Conservation (phyloP, 2,113 vertebrate species). For the Mastomys coucha region DNA sequence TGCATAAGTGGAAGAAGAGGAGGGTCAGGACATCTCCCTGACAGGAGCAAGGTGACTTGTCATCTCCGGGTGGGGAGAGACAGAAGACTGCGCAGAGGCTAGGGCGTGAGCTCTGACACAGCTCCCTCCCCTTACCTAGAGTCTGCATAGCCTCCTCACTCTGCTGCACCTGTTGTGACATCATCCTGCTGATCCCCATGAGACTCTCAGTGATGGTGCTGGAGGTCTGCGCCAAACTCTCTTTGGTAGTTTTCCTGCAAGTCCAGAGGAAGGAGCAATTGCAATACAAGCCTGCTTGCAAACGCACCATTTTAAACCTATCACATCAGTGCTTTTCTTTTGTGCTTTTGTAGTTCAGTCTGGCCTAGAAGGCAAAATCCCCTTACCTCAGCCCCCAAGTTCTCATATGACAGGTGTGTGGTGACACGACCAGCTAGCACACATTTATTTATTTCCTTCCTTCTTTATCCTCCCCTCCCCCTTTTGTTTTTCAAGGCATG, state of each 20-base stretch:
- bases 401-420: neutral
- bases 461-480: neutral
- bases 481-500: neutral
- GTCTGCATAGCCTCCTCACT: conserved; percentile 94
- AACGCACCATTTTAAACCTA: neutral
- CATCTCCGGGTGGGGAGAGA: neutral
- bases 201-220: conserved; percentile 96
- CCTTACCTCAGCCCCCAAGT: neutral
- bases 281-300: conserved; percentile 35
- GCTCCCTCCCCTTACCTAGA: conserved; percentile 87
- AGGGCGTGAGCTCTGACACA: neutral
- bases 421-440: neutral
- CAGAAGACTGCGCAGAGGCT: rapidly evolving
- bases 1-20: neutral
- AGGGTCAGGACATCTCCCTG: neutral
- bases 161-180: conserved; percentile 97
- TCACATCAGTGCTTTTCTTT: neutral
- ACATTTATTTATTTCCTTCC: neutral
- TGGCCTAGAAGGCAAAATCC: neutral
- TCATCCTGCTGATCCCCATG: conserved; percentile 98
- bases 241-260: conserved; percentile 93
- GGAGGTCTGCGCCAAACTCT: conserved; percentile 93
- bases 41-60: rapidly evolving
- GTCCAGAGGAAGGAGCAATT: conserved; percentile 36
- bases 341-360: neutral